Evolutionary conservation across 2,888 invertebrate genomes (phyloP), one percentile per base, ranked within the genome.

Genomic region (Hypselothyrea guttata): DNA sequence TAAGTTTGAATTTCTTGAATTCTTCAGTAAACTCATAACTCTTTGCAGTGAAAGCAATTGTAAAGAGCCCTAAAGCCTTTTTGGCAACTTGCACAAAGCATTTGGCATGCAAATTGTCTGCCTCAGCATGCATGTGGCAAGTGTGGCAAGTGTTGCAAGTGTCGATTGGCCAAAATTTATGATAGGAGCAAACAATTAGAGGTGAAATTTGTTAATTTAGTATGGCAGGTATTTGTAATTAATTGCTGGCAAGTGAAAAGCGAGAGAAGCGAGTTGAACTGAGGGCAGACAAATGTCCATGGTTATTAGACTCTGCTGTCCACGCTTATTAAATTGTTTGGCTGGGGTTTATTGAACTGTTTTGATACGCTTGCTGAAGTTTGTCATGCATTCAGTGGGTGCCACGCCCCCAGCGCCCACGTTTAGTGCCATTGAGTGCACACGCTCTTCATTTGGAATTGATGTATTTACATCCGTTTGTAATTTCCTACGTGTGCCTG

Each of bases 381-480:
- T 74, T 62, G 66, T 57, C 83, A 63, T 51, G 59, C 56, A 57
- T 49, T 41, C 54, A 40, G 13, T 33, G 30, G 30, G 42, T 22
- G 12, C 7, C 30, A 11, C 42, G 11, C 46, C 16, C 13, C 38
- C 34, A 38, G 27, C 54, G 16, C 35, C 22, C 58, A 56, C 22
- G 22, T 46, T 62, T 56, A 45, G 56, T 44, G 11, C 47, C 40
- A 57, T 58, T 61, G 56, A 64, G 42, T 71, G 71, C 62, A 56
- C 70, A 72, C 35, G 56, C 73, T 65, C 73, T 61, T 63, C 81
- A 76, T 68, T 71, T 73, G 46, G 63, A 62, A 72, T 82, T 78
- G 75, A 81, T 84, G 85, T 73, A 73, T 81, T 82, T 78, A 78
- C 83, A 78, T 81, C 81, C 85, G 85, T 67, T 84, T 78, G 85